phyloP scores from a whole-genome alignment of 2,113 vertebrate species.

The Dasypus novemcinctus region DNA sequence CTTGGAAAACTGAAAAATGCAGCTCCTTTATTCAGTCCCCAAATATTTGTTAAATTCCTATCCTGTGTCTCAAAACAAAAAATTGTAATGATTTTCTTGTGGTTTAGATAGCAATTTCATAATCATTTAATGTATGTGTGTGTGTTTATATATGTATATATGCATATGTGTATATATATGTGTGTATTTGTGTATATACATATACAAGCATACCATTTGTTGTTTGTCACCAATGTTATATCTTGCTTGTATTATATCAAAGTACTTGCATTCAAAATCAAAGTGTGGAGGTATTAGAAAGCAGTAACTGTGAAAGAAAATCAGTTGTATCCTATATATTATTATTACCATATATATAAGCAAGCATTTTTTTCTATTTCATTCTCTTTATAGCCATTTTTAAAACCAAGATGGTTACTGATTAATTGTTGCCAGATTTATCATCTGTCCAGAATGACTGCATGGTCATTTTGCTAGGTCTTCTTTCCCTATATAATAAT shows the following conservation, averaged over 20 bases:
- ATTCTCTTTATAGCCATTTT: background rate
- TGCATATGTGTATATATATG: background rate
- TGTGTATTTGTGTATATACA: background rate
- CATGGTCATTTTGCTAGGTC: slow-evolving; percentile 17
- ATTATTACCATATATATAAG: background rate
- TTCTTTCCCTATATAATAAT: background rate
- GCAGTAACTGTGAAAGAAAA: background rate
- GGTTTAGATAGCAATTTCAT: background rate
- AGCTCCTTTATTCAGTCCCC: background rate
- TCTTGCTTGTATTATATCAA: background rate
- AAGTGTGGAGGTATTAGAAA: background rate
- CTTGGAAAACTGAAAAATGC: background rate
- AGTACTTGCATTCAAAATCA: background rate
- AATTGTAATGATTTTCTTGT: background rate
- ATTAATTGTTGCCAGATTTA: background rate
- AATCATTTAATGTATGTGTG: background rate
- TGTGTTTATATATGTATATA: background rate
- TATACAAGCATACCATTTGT: background rate
- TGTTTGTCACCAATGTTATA: background rate
- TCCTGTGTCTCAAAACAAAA: slow-evolving; percentile 12
- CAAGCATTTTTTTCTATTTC: slow-evolving; percentile 22
- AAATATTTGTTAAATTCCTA: background rate
- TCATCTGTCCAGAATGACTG: background rate
- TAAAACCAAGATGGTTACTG: background rate
- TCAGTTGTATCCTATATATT: background rate